Base-by-base conservation (phyloP, 2,113 vertebrate species). In the Dryoscopus gambensis region DNA sequence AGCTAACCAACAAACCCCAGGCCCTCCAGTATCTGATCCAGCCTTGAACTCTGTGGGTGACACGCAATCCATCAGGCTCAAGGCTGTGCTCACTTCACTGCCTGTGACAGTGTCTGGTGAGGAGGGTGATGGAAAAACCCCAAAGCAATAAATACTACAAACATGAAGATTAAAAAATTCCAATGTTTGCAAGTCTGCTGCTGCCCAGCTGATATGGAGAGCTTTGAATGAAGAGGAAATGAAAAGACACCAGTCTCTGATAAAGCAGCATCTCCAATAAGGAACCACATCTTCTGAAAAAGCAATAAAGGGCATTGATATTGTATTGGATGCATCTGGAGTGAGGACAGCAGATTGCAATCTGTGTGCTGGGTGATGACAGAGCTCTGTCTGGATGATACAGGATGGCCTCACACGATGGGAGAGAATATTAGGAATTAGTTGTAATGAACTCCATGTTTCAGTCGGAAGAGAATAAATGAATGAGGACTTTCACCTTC, bases 151-250 rank as follows among this genome's bases (percentile, higher is more conserved):
- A 97, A 97, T 91, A 84, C 86, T 78, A 96, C 91, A 87, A 94
- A 95, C 71, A 89, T 3, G 3, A 77, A 97, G 97, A 97, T 97
- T 89, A 96, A 84, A 91, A 84, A 89, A 81, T 88, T 96, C 75
- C 80, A 94, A 39, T 91, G 96, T 97, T 96, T 86, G 89, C 79
- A 80, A 96, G 97, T 69, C 88, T 89, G 93, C 87, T 70, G 93
- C 78, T 95, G 85, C 89, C 89, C 89, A 85, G 84, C 90, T 95
- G 97, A 97, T 97, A 96, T 0, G 62, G 86, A 84, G 88, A 70
- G 82, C 62, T 96, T 62, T 96, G 86, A 97, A 97, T 95, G 83
- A 92, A 96, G 49, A 97, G 97, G 97, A 97, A 97, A 97, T 97
- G 97, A 97, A 97, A 96, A 97, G 95, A 95, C 95, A 89, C 94